Evolutionary conservation across 2,888 invertebrate species (phyloP).

Genomic region (Odontocerum albicorne): DNA sequence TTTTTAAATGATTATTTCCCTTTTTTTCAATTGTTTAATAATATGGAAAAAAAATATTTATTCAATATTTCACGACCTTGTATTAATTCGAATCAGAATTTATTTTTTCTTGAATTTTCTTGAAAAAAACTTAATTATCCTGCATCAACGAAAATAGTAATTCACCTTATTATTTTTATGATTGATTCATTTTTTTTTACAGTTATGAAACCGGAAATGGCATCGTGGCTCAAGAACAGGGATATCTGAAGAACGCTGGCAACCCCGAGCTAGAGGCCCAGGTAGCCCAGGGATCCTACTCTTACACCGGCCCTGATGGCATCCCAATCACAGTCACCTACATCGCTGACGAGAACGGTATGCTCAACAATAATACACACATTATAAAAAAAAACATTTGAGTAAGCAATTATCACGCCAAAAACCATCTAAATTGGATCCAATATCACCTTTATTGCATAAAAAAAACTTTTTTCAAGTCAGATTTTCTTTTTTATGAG

Average conservation of each 20-base stretch:
- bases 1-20: too few relatives aligned
- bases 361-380: too few relatives aligned
- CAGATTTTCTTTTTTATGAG: too few relatives aligned
- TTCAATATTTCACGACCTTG: background rate
- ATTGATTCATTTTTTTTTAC: constrained; percentile 34
- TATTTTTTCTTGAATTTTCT: background rate
- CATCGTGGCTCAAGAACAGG: constrained; percentile 69
- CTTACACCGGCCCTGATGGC: constrained; percentile 76
- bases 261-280: constrained; percentile 65
- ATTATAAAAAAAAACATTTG: too few relatives aligned
- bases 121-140: background rate
- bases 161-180: background rate
- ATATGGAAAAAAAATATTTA: too few relatives aligned
- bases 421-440: too few relatives aligned
- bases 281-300: constrained; percentile 68
- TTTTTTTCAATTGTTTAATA: too few relatives aligned
- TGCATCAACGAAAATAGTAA: background rate
- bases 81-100: background rate
- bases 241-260: constrained; percentile 71
- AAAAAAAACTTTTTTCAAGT: too few relatives aligned
- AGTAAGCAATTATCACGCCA: too few relatives aligned
- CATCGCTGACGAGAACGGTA: constrained; percentile 73
- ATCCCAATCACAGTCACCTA: constrained; percentile 64
- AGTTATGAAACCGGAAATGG: constrained; percentile 77
- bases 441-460: too few relatives aligned